Evolutionary conservation across 2,113 vertebrate species (phyloP).

Genomic region (Lampris megalopsis): DNA sequence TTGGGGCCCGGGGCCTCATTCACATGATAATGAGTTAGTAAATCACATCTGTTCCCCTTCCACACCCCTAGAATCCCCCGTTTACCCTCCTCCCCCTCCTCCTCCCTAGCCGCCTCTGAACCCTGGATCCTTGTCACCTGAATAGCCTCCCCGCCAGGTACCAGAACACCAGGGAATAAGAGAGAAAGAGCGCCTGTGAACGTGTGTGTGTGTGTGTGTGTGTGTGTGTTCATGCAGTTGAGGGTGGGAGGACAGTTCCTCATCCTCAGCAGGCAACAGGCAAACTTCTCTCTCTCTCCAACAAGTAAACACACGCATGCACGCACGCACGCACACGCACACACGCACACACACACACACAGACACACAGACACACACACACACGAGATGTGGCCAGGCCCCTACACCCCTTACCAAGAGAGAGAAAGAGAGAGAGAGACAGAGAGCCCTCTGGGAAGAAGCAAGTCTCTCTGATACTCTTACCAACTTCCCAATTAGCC

Average conservation of each 20-base stretch:
- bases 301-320: conserved; percentile 84
- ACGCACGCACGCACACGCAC: conserved; percentile 60
- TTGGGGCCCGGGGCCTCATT: conserved; percentile 92
- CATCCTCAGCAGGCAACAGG: conserved; percentile 77
- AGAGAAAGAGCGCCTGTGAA: not conserved
- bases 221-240: conserved; percentile 24
- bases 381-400: conserved; percentile 53
- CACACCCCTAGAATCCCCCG: conserved; percentile 65
- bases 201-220: conserved; percentile 16
- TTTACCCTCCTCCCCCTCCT: not conserved
- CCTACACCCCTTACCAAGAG: no score
- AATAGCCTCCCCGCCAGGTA: conserved; percentile 99
- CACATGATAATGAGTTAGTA: conserved; percentile 99
- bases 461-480: conserved; percentile 77
- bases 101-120: no score
- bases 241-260: conserved; percentile 67
- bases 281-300: conserved; percentile 87
- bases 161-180: conserved; percentile 96
- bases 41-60: conserved; percentile 99
- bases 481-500: conserved; percentile 81
- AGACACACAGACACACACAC: not conserved
- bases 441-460: conserved; percentile 69
- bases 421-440: no score
- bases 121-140: conserved; percentile 94
- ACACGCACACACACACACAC: conserved; percentile 43